These are phyloP conservation scores for Malacoctenus gilli DNA, from an alignment of 2,797 vertebrate genomes.

Conservation along the genomic window DNA sequence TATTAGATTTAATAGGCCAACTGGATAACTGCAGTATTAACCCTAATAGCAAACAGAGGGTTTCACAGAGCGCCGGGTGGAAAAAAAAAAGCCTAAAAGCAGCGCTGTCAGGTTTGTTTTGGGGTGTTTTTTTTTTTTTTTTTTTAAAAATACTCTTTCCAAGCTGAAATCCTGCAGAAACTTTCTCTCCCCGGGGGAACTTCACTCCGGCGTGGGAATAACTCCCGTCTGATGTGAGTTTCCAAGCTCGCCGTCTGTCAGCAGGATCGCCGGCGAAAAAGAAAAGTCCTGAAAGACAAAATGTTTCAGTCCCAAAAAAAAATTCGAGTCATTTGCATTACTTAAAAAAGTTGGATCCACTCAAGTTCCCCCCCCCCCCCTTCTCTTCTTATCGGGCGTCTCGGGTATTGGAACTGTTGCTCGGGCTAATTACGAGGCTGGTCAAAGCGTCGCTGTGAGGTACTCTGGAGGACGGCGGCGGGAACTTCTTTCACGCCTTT, in stretches of 20 bases:
- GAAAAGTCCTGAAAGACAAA: background rate
- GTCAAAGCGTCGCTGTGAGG: no score
- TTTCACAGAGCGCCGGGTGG: background rate
- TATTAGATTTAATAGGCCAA: constrained; percentile 45
- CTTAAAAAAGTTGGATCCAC: no score
- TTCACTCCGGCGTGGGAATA: background rate
- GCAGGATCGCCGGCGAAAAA: background rate
- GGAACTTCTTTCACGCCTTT: no score
- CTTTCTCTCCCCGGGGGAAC: background rate
- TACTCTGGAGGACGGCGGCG: no score
- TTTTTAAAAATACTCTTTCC: background rate
- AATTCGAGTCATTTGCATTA: background rate
- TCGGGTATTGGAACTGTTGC: no score
- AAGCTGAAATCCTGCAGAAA: background rate
- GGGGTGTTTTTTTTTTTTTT: background rate
- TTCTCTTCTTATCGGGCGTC: no score
- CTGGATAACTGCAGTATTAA: constrained; percentile 33
- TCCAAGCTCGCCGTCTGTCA: background rate
- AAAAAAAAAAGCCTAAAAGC: no score
- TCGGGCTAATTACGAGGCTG: no score
- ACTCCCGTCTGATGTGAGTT: background rate
- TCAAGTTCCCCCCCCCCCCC: no score
- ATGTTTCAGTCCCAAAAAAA: background rate
- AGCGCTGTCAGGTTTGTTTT: no score
- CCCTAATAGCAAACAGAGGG: constrained; percentile 35